Evolutionary conservation across 2,797 vertebrate species (phyloP).

Genomic region (Lophotriccus pileatus): DNA sequence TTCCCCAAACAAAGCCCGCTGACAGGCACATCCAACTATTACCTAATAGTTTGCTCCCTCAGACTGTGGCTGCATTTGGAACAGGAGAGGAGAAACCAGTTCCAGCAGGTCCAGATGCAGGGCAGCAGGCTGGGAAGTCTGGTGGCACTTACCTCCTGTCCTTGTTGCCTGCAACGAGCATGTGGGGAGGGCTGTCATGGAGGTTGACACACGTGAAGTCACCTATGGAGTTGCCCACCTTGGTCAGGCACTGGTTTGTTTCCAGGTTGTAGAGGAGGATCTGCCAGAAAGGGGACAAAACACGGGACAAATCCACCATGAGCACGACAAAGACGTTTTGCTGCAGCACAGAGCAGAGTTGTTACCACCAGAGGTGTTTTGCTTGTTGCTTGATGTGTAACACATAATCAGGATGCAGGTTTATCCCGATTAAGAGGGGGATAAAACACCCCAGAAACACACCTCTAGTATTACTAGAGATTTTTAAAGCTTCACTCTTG

Average conservation of each 20-base stretch:
- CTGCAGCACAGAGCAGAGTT: neutral
- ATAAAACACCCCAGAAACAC: neutral
- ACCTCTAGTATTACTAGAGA: no score
- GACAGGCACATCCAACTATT: constrained; percentile 55
- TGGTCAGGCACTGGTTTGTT: constrained; percentile 80
- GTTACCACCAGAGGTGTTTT: neutral
- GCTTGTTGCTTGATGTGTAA: neutral
- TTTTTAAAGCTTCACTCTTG: no score
- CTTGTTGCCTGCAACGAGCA: constrained; percentile 92
- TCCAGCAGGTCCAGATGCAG: constrained; percentile 15
- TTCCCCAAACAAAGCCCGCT: constrained; percentile 53
- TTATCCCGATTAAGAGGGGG: neutral
- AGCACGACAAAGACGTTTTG: neutral
- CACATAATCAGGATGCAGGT: neutral
- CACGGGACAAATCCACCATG: neutral
- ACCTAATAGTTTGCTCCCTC: constrained; percentile 65
- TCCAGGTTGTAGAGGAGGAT: constrained; percentile 90
- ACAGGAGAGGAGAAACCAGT: neutral
- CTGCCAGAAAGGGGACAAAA: constrained; percentile 72
- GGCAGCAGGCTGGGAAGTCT: neutral
- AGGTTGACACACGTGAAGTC: constrained; percentile 93
- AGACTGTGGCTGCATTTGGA: neutral
- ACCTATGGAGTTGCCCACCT: constrained; percentile 84
- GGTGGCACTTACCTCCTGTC: constrained; percentile 85
- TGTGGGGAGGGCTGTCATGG: constrained; percentile 82